These are phyloP conservation scores for Gobius niger DNA, from an alignment of 2,113 vertebrate genomes.

Conservation along the genomic window DNA sequence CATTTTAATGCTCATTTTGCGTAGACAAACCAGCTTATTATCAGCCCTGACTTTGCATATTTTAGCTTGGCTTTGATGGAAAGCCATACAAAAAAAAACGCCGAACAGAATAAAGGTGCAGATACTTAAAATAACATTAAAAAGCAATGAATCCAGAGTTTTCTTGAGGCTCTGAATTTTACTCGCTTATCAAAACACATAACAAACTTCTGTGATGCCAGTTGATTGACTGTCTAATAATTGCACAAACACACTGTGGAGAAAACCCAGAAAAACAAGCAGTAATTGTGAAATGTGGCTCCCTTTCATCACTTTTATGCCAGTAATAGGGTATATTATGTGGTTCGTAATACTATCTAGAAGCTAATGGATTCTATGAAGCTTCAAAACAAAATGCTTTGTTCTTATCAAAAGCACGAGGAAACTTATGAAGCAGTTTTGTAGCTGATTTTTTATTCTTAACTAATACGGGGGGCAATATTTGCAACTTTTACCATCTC, in stretches of 20 bases:
- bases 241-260: background rate
- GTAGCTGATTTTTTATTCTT: too few species aligned
- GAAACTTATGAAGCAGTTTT: too few species aligned
- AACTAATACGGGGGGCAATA: too few species aligned
- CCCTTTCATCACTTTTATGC: background rate
- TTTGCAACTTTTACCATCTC: too few species aligned
- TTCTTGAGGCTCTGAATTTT: background rate
- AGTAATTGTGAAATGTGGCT: background rate
- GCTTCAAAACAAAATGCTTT: background rate
- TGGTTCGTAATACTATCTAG: background rate
- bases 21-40: conserved; percentile 4
- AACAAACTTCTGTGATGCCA: background rate
- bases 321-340: background rate
- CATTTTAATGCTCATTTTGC: background rate
- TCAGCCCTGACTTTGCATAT: background rate
- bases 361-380: background rate
- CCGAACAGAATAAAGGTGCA: background rate
- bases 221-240: background rate
- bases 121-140: background rate
- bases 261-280: background rate
- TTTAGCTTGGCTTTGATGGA: background rate
- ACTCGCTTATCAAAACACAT: background rate
- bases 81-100: too few species aligned
- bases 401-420: too few species aligned
- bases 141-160: too few species aligned